Evolutionary conservation across 2,888 invertebrate genomes (phyloP).

Genomic region (Galerucella calmariensis): DNA sequence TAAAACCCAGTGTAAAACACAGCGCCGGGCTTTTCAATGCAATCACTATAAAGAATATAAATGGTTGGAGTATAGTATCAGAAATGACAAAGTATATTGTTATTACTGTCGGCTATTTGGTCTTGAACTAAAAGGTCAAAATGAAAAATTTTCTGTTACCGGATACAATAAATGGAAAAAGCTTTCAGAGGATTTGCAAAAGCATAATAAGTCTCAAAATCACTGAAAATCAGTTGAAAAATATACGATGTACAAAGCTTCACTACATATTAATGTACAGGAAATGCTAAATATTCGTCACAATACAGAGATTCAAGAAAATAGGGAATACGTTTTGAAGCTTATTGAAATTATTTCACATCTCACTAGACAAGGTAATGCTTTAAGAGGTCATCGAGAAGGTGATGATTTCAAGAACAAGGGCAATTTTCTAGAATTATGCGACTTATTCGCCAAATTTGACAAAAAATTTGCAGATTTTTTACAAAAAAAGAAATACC

Average conservation of each 20-base stretch:
- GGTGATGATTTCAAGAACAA: too few relatives aligned
- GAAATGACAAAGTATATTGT: slow-evolving; percentile 21
- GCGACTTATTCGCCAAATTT: too few relatives aligned
- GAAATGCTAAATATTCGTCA: slow-evolving; percentile 17
- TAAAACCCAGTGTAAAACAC: too few relatives aligned
- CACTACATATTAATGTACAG: slow-evolving; percentile 12
- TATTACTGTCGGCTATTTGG: slow-evolving; percentile 18
- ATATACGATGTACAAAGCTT: slow-evolving; percentile 17
- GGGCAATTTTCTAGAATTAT: too few relatives aligned
- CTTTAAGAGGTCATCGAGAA: too few relatives aligned
- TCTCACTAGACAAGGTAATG: too few relatives aligned
- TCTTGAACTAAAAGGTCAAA: slow-evolving; percentile 13
- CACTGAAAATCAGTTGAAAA: background rate
- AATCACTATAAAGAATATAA: slow-evolving; percentile 18
- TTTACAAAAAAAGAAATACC: slow-evolving; percentile 23
- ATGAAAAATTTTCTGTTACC: slow-evolving; percentile 22
- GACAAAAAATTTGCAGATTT: slow-evolving; percentile 18
- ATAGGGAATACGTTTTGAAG: slow-evolving; percentile 24
- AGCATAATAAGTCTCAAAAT: slow-evolving; percentile 19
- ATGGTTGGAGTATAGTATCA: slow-evolving; percentile 27
- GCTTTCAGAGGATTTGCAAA: slow-evolving; percentile 7
- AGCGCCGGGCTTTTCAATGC: too few relatives aligned
- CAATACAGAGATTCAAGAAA: slow-evolving; percentile 20
- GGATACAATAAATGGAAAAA: slow-evolving; percentile 26
- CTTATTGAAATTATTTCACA: background rate